Base-by-base conservation (phyloP, 2,113 vertebrate species). In the Fregata magnificens region DNA sequence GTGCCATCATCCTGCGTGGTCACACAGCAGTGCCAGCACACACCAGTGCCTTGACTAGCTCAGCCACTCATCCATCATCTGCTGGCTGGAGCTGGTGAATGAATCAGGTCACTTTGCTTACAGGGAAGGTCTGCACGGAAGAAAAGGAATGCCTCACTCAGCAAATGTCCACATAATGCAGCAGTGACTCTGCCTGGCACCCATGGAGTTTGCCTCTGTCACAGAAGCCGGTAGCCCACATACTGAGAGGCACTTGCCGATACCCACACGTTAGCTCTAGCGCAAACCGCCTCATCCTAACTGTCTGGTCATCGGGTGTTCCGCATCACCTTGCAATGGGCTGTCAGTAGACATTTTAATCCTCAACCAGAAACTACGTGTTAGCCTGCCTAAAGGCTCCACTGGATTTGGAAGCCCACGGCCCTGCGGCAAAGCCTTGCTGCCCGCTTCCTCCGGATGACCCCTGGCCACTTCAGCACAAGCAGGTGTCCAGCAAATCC, bases 161-260 rank as follows among this genome's bases (percentile, higher is more conserved):
- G 67, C 76, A 88, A 90, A 73, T 4, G 2, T 34, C 85, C 72
- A 19, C 5, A 4, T 38, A 69, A 69, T 3, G 44, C 73, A 69
- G 73, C 69, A 79, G 31, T 76, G 83, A 76, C 81, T 86, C 67
- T 93, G 78, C 73, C 52, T 49, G 73, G 94, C 61, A 86, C 88
- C 81, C 81, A 65, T 6, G 0, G 88, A 52, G 66, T 49, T 82
- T 58, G 42, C 61, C 38, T 79, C 40, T 45, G 36, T 82, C 15
- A 5, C 34, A 95, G 71, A 70, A 61, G 31, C 32, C 5, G 4
- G 77, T 13, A 65, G 61, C 49, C 49, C 70, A 38, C 1, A 0
- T 63, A 36, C 28, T n/a, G 61, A 49, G 62, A 84, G 40, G 61
- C 20, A 8, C 36, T 52, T 72, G 40, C 21, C 1, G 0, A 82